Conservation (phyloP, 2,888 invertebrate species). For the Oscheius sp. region DNA sequence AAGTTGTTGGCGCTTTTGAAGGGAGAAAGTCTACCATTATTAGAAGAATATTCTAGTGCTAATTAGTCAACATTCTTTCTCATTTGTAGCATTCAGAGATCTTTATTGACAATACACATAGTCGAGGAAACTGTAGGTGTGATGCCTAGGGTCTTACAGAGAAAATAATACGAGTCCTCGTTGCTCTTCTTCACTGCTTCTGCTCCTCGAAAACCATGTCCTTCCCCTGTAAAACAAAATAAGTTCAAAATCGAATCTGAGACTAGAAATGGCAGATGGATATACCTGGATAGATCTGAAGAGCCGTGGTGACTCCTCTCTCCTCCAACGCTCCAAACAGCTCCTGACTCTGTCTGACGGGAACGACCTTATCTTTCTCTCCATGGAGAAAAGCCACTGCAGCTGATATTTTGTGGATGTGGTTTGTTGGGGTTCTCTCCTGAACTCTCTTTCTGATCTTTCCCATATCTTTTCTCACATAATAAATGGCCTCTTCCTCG, state of each 20-base stretch:
- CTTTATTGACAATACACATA: too few species aligned
- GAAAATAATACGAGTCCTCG: conserved; percentile 72
- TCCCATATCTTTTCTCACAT: conserved; percentile 51
- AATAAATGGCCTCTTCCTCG: conserved; percentile 55
- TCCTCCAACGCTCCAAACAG: conserved; percentile 71
- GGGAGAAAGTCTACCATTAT: too few species aligned
- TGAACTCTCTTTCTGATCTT: conserved; percentile 3
- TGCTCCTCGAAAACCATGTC: conserved; percentile 72
- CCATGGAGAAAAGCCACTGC: conserved; percentile 72
- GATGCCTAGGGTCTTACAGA: conserved; percentile 58
- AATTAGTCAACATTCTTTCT: too few species aligned
- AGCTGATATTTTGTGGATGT: conserved; percentile 70
- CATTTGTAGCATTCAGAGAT: too few species aligned
- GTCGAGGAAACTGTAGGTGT: too few species aligned
- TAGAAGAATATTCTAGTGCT: too few species aligned
- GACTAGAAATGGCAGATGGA: background rate
- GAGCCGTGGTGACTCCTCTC: conserved; percentile 70
- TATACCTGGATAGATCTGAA: conserved; percentile 71
- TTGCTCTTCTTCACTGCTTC: conserved; percentile 71
- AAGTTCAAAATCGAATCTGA: too few species aligned
- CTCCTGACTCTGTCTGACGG: conserved; percentile 72
- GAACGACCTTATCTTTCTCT: conserved; percentile 71
- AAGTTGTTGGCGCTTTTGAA: too few species aligned
- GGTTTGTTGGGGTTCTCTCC: conserved; percentile 70
- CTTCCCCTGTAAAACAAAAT: conserved; percentile 69